Evolutionary conservation across 1,140 invertebrate genomes (phyloP).

Genomic region (Holotrichia oblita): DNA sequence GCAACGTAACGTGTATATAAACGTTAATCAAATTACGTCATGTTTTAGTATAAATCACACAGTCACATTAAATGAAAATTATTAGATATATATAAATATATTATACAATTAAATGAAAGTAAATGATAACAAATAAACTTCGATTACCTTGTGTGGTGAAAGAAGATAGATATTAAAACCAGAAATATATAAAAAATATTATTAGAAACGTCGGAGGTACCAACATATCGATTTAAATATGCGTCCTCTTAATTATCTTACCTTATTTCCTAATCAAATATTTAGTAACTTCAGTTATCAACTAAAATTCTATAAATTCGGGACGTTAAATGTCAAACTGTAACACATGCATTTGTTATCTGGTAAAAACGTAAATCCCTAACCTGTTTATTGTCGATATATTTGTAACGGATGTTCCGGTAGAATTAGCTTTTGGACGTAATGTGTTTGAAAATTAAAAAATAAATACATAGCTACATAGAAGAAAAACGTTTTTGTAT

Average conservation of each 20-base stretch:
- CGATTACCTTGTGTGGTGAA: constrained; percentile 15
- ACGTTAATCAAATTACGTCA: constrained; percentile 25
- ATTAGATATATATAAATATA: not conserved
- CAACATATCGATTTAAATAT: constrained; percentile 30
- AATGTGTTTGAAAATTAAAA: not conserved
- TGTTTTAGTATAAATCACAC: not conserved
- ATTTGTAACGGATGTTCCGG: constrained; percentile 21
- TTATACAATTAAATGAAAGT: not conserved
- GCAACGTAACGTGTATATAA: not conserved
- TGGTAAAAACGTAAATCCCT: constrained; percentile 9
- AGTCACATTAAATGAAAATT: not conserved
- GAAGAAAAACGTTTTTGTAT: not conserved
- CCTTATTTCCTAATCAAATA: constrained; percentile 15
- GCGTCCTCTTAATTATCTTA: not conserved
- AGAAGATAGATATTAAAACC: constrained; percentile 5
- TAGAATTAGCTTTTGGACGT: not conserved
- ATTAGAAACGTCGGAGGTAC: not conserved
- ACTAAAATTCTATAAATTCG: not conserved
- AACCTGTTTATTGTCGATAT: not conserved
- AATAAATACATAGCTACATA: not conserved
- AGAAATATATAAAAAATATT: not conserved
- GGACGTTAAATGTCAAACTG: not conserved
- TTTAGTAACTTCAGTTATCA: constrained; percentile 13
- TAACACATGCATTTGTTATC: not conserved
- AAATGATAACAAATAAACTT: not conserved